Percentiles rank a stretch among this genome's conserved stretches.
Evolutionary conservation across 2,888 invertebrate species (phyloP).

Genomic region (Zygothrica quintamaculata): DNA sequence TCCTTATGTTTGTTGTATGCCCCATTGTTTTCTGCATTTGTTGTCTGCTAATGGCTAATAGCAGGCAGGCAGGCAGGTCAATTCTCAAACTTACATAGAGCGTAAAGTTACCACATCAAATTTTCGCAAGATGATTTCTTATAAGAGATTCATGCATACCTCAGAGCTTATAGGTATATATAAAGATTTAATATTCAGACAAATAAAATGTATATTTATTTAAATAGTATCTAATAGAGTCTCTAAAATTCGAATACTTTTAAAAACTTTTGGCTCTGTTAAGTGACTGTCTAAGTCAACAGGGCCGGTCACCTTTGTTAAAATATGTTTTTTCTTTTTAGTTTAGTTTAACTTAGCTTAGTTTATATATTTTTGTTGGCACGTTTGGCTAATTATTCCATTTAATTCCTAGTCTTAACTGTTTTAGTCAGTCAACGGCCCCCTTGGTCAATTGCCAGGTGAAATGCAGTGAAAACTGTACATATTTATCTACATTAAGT

Average conservation of each 20-base stretch:
- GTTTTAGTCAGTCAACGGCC: constrained; percentile 66
- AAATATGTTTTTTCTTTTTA: too few relatives aligned
- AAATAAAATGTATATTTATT: too few relatives aligned
- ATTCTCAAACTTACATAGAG: too few relatives aligned
- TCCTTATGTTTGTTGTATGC: not conserved
- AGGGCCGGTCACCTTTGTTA: constrained; percentile 27
- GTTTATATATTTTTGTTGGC: constrained; percentile 38
- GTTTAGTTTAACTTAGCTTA: too few relatives aligned
- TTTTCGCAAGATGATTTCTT: too few relatives aligned
- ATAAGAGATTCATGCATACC: constrained; percentile 16
- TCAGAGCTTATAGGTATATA: too few relatives aligned
- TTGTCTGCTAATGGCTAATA: not conserved
- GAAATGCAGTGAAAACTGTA: constrained; percentile 57
- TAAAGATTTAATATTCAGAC: too few relatives aligned
- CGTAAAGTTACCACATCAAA: not conserved
- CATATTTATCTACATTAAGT: constrained; percentile 13
- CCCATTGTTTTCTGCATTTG: not conserved
- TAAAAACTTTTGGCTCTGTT: too few relatives aligned
- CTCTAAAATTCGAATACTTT: too few relatives aligned
- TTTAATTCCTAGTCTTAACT: constrained; percentile 63
- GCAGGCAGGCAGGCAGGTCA: too few relatives aligned
- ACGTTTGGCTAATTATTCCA: constrained; percentile 67
- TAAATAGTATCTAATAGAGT: too few relatives aligned
- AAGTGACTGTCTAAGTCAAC: constrained; percentile 1
- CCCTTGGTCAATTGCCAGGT: constrained; percentile 41